Base-by-base conservation (phyloP, 2,113 vertebrate genomes). In the Sarotherodon lohbergeri region DNA sequence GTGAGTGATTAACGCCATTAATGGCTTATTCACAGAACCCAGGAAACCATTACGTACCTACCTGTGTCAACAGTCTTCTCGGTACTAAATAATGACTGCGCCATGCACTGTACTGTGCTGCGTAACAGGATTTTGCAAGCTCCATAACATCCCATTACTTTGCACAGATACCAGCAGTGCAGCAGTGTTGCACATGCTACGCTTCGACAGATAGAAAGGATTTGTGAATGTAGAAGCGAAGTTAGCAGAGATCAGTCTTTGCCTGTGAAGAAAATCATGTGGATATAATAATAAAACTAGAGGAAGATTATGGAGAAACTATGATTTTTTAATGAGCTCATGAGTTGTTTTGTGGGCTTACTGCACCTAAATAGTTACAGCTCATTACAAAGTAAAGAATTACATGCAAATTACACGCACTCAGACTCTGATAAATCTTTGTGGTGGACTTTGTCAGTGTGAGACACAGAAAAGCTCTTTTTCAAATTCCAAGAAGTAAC, bases 1-100 rank as follows among this genome's bases (percentile, higher is more conserved):
- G 63, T 91, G 39, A 89, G 92, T 89, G 83, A 92, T 91, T 90
- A 90, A 91, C 61, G 32, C 14, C 13, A 24, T 83, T 81, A 84
- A 89, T 71, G 63, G 61, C 56, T 76, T 61, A 55, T 84, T 76
- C 6, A 16, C 10, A 34, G 22, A 36, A 27, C 19, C 27, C 24
- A n/a, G 63, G 61, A 59, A 88, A 36, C 24, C 46, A 32, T n/a
- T 83, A n/a, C 2, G 29, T 24, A 79, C 66, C 59, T 73, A 50
- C 59, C 32, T 88, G 80, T 63, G 54, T 32, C 82, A 89, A 90
- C 82, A 85, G 39, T 82, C 68, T 32, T 36, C 19, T 32, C 5
- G 9, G 27, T 29, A 76, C 32, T 24, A 29, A 17, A 43, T 48
- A 80, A 73, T 55, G 16, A 48, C 52, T n/a, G 34, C 41, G 39